A percentile compares a stretch with the other conserved stretches of the same genome.
Evolutionary conservation across 2,797 vertebrate genomes (phyloP).

Genomic region (Amazonetta brasiliensis): DNA sequence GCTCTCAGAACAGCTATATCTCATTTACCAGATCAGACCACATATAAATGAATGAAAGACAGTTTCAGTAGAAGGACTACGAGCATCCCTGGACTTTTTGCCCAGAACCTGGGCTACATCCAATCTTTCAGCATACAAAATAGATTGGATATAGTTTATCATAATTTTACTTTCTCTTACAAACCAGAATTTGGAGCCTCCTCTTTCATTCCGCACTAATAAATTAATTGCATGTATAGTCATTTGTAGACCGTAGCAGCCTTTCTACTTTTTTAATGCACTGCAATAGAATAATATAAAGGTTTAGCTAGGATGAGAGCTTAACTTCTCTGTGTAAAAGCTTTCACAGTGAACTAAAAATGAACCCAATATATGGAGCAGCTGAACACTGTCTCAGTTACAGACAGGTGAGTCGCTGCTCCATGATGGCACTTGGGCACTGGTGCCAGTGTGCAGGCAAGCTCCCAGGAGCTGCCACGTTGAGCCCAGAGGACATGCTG

Average conservation of each 20-base stretch:
- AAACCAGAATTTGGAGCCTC: not conserved
- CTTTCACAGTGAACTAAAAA: conserved; percentile 8
- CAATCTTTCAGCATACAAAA: not conserved
- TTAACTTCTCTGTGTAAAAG: not conserved
- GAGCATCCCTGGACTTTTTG: not conserved
- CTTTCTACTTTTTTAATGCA: not conserved
- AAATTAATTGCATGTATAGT: not conserved
- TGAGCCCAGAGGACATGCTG: rapidly evolving
- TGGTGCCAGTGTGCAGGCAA: not conserved
- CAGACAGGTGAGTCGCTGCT: not conserved
- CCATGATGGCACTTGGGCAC: not conserved
- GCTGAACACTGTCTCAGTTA: not conserved
- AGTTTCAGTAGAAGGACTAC: not conserved
- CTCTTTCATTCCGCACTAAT: not conserved
- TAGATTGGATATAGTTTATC: not conserved
- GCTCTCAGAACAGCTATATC: not conserved
- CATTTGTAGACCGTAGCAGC: not conserved
- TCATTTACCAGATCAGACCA: not conserved
- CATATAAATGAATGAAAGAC: not conserved
- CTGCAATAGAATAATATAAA: not conserved
- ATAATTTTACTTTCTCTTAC: not conserved
- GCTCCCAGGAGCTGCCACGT: not conserved
- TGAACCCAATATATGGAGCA: not conserved
- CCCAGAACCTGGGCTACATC: not conserved
- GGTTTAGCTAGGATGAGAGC: not conserved